A percentile compares a stretch with the other conserved stretches of the same genome.
These are phyloP conservation scores for Amphilophus citrinellus DNA, from an alignment of 2,113 vertebrate species.

Conservation along the genomic window DNA sequence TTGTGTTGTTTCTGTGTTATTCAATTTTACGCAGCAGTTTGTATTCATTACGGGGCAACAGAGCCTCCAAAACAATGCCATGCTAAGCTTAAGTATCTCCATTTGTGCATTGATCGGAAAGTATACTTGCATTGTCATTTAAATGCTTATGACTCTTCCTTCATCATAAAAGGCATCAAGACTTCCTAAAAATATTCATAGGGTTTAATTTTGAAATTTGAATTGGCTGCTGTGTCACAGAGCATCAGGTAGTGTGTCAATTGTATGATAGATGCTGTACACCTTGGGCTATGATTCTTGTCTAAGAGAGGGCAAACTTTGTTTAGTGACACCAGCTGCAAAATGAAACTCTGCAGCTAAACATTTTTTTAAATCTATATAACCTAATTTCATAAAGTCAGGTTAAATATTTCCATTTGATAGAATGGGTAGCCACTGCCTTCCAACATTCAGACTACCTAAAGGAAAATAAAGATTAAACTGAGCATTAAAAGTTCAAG, in stretches of 20 bases:
- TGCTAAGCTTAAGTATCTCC: conserved; percentile 34
- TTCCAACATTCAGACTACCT: no score
- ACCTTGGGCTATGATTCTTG: no score
- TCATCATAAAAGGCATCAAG: conserved; percentile 29
- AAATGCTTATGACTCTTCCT: conserved; percentile 47
- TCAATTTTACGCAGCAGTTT: conserved; percentile 70
- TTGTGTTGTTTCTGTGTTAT: conserved; percentile 70
- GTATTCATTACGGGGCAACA: conserved; percentile 66
- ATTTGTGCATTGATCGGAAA: conserved; percentile 36
- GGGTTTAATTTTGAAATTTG: neutral
- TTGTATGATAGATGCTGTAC: neutral
- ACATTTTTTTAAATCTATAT: no score
- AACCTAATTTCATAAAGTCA: no score
- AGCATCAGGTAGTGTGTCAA: neutral
- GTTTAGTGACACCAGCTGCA: no score
- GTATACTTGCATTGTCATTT: conserved; percentile 36
- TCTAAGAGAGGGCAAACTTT: no score
- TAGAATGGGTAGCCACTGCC: no score
- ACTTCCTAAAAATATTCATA: neutral
- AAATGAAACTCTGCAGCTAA: no score
- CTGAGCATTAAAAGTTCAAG: neutral
- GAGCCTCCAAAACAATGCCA: conserved; percentile 42
- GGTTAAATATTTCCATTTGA: no score
- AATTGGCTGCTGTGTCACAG: neutral
- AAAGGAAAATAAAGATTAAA: neutral